Evolutionary conservation across 2,797 vertebrate genomes (phyloP).

Genomic region (Microhierax caerulescens): DNA sequence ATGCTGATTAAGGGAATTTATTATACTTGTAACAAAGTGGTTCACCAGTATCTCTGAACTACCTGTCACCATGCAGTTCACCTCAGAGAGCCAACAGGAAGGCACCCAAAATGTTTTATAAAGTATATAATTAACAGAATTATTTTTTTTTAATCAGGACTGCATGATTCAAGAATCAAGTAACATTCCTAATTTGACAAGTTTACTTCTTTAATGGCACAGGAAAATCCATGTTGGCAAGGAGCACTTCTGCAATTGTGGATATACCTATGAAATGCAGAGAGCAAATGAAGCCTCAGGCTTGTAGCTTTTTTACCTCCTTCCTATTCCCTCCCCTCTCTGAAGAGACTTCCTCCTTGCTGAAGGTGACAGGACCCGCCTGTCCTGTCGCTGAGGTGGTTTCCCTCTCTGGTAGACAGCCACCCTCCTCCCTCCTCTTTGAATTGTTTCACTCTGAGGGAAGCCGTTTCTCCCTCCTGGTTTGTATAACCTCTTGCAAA

Average conservation of each 20-base stretch:
- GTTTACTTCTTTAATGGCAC: neutral
- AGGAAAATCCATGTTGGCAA: neutral
- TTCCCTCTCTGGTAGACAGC: neutral
- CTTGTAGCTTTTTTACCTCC: neutral
- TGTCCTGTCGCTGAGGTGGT: accelerated
- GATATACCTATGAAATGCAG: neutral
- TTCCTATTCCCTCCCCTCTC: neutral
- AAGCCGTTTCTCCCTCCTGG: neutral
- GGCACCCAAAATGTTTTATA: neutral
- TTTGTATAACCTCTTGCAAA: neutral
- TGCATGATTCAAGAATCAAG: neutral
- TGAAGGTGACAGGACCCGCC: neutral
- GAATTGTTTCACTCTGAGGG: neutral
- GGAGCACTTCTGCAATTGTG: accelerated
- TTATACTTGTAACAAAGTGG: neutral
- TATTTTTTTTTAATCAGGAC: neutral
- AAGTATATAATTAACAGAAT: neutral
- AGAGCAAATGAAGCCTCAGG: neutral
- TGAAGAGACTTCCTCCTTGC: neutral
- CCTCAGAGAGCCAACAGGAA: neutral
- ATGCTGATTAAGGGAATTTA: neutral
- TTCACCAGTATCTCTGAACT: neutral
- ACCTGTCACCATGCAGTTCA: accelerated
- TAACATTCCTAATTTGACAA: neutral
- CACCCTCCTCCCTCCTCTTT: neutral